Evolutionary conservation across 2,113 vertebrate species (phyloP).

Genomic region (Sander vitreus): DNA sequence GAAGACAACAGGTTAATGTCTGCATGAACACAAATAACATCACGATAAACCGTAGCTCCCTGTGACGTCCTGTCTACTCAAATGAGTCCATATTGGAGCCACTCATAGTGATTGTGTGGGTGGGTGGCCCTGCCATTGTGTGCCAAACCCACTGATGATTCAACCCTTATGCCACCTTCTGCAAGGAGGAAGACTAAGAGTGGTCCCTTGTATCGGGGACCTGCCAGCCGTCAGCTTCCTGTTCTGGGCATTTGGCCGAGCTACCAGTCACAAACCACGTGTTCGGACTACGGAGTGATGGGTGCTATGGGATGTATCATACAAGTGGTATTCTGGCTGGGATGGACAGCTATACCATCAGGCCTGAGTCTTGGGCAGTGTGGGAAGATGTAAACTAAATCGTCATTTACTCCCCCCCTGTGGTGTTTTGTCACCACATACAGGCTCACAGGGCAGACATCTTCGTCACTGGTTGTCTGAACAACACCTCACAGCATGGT

Average conservation of each 20-base stretch:
- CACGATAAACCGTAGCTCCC: conserved; percentile 9
- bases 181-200: conserved; percentile 36
- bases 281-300: not conserved
- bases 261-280: conserved; percentile 43
- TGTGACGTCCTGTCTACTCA: conserved; percentile 49
- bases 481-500: conserved; percentile 66
- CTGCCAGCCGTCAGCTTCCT: conserved; percentile 22
- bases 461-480: conserved; percentile 69
- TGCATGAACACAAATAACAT: conserved; percentile 16
- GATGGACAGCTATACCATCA: conserved; percentile 29
- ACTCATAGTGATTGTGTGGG: conserved; percentile 47
- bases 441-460: conserved; percentile 49
- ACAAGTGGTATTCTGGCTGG: conserved; percentile 34
- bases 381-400: conserved; percentile 72
- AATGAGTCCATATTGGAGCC: conserved; percentile 40
- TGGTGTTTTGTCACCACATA: conserved; percentile 64
- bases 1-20: not conserved
- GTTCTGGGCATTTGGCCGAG: conserved; percentile 48
- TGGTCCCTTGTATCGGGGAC: conserved; percentile 10
- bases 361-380: conserved; percentile 40
- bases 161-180: conserved; percentile 51
- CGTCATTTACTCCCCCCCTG: conserved; percentile 70
- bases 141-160: conserved; percentile 66
- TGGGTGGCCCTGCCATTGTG: conserved; percentile 48
- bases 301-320: conserved; percentile 41